phyloP scores from a whole-genome alignment of 2,888 invertebrate species.

The Ornithoptera priamus region DNA sequence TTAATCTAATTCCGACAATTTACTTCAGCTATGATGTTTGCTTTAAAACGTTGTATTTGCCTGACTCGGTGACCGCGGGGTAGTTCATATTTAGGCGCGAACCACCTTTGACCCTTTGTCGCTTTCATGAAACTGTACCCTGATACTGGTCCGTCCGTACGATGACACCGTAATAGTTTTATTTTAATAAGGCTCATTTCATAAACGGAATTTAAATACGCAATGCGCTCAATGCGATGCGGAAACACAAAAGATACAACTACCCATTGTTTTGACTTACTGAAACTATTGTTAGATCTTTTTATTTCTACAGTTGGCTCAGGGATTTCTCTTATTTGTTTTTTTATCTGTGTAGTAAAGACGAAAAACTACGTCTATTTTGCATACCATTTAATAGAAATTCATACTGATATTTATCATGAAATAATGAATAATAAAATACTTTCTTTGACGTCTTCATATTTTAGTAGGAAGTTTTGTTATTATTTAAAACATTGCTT shows the following conservation, averaged over 20 bases:
- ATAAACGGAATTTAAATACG: constrained; percentile 1
- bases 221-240: background rate
- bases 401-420: too few species aligned
- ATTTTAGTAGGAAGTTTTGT: too few species aligned
- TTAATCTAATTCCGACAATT: background rate
- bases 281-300: constrained; percentile 8
- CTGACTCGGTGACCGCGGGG: background rate
- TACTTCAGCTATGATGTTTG: background rate
- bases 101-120: constrained; percentile 3
- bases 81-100: constrained; percentile 2
- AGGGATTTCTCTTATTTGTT: background rate
- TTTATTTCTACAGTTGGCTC: background rate
- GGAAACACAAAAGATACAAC: constrained; percentile 9
- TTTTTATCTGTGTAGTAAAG: background rate
- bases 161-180: background rate
- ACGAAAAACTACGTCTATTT: background rate
- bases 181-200: constrained; percentile 8
- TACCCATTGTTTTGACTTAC: background rate
- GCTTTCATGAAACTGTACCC: constrained; percentile 8
- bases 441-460: too few species aligned
- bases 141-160: background rate
- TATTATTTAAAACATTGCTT: too few species aligned
- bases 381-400: too few species aligned
- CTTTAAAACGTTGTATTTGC: background rate
- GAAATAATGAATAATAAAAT: too few species aligned